These are phyloP conservation scores for Pangasius sanitwongsei DNA, from an alignment of 2,797 vertebrate genomes.

Conservation along the genomic window DNA sequence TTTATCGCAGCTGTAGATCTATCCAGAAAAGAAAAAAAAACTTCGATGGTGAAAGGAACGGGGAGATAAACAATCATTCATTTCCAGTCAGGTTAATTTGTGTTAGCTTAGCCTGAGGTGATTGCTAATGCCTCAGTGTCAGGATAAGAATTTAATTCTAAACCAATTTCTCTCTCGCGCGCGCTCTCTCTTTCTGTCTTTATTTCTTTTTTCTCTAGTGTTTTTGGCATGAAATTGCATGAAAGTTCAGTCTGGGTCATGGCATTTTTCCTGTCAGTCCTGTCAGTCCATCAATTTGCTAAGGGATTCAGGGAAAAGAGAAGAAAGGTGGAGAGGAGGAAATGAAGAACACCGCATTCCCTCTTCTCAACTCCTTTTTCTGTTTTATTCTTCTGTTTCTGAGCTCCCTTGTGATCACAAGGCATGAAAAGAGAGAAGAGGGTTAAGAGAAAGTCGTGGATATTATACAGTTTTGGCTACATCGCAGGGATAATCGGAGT, in stretches of 20 bases:
- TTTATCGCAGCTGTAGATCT: neutral
- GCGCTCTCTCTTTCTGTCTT: neutral
- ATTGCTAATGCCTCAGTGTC: neutral
- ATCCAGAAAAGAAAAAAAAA: neutral
- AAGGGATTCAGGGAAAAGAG: neutral
- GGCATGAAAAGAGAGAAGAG: neutral
- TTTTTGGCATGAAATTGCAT: neutral
- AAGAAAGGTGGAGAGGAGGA: neutral
- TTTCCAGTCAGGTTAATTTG: slow-evolving; percentile 21
- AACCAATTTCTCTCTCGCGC: neutral
- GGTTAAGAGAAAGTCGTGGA: neutral
- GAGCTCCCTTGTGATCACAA: neutral
- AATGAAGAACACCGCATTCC: neutral
- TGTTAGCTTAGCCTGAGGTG: slow-evolving; percentile 26
- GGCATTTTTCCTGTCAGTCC: neutral
- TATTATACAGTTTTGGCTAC: neutral
- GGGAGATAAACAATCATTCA: neutral
- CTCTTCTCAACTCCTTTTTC: neutral
- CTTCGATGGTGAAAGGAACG: neutral
- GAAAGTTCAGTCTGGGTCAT: slow-evolving; percentile 4
- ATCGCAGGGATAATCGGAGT: neutral
- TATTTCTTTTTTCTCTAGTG: neutral
- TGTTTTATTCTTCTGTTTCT: neutral
- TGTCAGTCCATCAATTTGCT: neutral
- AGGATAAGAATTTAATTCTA: neutral